Evolutionary conservation across 2,797 vertebrate genomes (phyloP), one percentile per base, ranked within the genome.

Genomic region (Cirrhinus molitorella): DNA sequence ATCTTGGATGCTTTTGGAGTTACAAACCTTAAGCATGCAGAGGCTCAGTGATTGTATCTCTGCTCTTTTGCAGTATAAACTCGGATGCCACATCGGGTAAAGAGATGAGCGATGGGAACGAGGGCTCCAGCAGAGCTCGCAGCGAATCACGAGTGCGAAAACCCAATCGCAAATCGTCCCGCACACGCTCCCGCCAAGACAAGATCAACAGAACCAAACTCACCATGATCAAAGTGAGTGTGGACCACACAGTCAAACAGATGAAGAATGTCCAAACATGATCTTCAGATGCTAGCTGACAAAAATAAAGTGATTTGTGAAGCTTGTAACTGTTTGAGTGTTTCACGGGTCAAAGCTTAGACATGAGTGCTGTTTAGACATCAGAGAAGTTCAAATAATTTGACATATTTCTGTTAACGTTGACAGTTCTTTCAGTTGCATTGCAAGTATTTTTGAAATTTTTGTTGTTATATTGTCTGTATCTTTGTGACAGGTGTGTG

Each of bases 171-270:
- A 96, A 97, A 86, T 97, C 97, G 5, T 95, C 96, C 0, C 97
- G 97, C 0, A 94, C 96, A 0, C 97, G 97, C 9, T 99, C 96
- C 0, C 96, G 97, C 23, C 97, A 97, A 89, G 98, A 99, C 91
- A 97, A 96, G 91, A 92, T 94, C 70, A 96, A 76, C 91, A 95
- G 95, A 85, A 96, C 98, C 17, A 98, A 97, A 85, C 95, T 99
- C 76, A 98, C 91, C 90, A 99, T 99, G 93, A 92, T 99, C 83
- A 99, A 99, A 81, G 98, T 97, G 93, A 95, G 97, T 95, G 80
- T 67, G 49, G 17, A 72, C 40, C n/a, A 9, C 12, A 9, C 66
- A 9, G 45, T 11, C 1, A 49, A 28, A 34, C 11, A 9, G 8
- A 55, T n/a, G 28, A 34, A 14, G 28, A 12, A 3, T n/a, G 49